Evolutionary conservation across 1,140 invertebrate genomes (phyloP), one percentile per base, ranked within the genome.

Genomic region (Mamestra configurata): DNA sequence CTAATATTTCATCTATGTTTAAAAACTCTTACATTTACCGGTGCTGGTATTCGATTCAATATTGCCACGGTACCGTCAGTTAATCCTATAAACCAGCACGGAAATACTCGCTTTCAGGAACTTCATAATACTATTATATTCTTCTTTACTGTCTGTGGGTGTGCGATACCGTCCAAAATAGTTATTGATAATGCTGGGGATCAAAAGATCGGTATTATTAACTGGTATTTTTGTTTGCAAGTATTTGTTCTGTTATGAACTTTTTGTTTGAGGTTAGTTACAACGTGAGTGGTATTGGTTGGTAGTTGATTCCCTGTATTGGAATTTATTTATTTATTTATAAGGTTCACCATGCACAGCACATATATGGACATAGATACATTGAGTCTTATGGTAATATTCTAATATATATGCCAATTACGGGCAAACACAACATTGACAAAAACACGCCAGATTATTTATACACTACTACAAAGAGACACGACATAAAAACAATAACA

Each of bases 51-150:
- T 76, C 79, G 61, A 80, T 80, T 70, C 71, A 76, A 80, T 80
- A 80, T 75, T 15, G 68, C 37, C 40, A 59, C 79, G 22, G 53
- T 59, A 64, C n/a, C 73, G 55, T 43, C 27, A 77, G 79, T 73
- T 81, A 81, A 81, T 81, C 79, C 73, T 64, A 81, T 81, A 81
- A 81, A 81, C 73, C 66, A 72, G 72, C 22, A 59, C 66, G 66
- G 73, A 81, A 81, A 71, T 64, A 75, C 53, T 77, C 73, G 73
- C 79, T 81, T 81, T 77, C 73, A 77, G 53, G 53, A 81, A 81
- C 79, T 81, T 81, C 73, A 81, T 81, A 81, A 81, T 81, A 81
- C 66, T 77, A 43, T 81, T 81, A 81, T 81, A 81, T 77, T 77
- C 75, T 77, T 81, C 73, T 66, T 72, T 55, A 72, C 71, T 51